phyloP scores from a whole-genome alignment of 2,797 vertebrate species.

The Pseudotriccus pelzelni region DNA sequence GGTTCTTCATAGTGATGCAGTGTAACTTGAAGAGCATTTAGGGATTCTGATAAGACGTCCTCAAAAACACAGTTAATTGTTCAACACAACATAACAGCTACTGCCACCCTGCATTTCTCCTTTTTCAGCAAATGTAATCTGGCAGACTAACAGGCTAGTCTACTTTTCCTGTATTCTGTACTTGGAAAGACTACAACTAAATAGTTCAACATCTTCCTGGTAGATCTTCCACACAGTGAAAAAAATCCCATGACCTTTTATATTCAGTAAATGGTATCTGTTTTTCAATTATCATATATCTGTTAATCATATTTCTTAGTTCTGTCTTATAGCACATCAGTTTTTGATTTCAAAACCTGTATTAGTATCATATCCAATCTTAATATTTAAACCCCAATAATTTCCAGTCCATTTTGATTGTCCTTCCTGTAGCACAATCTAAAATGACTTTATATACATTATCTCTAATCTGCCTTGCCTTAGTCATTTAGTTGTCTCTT shows the following conservation, averaged over 20 bases:
- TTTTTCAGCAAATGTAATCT: background rate
- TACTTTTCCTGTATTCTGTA: background rate
- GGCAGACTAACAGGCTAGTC: background rate
- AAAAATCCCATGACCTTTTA: background rate
- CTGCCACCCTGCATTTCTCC: background rate
- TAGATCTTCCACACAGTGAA: background rate
- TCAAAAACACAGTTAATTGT: background rate
- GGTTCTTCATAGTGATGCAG: rapidly evolving
- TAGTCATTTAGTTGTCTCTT: background rate
- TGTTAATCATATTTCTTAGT: background rate
- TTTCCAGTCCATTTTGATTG: background rate
- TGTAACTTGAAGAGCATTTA: background rate
- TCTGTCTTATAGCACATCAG: background rate
- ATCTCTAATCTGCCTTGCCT: background rate
- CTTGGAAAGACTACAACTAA: background rate
- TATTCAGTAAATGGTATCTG: background rate
- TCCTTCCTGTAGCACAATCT: background rate
- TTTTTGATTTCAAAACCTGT: background rate
- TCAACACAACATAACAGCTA: background rate
- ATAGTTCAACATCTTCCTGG: background rate
- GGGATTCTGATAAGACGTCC: too few species aligned
- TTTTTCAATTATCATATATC: background rate
- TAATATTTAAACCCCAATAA: background rate
- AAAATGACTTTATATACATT: background rate
- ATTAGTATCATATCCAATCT: background rate